These are phyloP conservation scores for Pycnomerus fuliginosus DNA, from an alignment of 2,888 invertebrate genomes.

Conservation along the genomic window DNA sequence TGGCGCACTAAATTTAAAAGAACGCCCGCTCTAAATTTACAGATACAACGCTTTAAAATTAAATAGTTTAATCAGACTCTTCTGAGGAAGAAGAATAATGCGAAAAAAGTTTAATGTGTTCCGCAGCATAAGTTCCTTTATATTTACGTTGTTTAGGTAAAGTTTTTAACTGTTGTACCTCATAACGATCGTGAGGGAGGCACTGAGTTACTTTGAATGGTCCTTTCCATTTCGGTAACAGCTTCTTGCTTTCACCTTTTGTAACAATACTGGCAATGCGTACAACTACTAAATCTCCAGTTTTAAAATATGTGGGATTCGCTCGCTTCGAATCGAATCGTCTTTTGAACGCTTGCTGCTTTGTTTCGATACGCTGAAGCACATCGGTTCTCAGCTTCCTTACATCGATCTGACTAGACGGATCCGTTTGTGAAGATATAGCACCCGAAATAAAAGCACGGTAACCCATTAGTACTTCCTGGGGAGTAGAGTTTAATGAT, in stretches of 20 bases:
- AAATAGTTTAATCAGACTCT: too few species aligned
- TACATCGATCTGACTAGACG: too few species aligned
- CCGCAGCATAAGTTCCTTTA: neutral
- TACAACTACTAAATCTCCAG: slow-evolving; percentile 19
- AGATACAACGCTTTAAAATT: too few species aligned
- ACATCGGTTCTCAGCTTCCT: too few species aligned
- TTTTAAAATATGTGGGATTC: slow-evolving; percentile 1
- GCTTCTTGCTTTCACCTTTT: slow-evolving; percentile 16
- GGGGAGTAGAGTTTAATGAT: too few species aligned
- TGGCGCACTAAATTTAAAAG: too few species aligned
- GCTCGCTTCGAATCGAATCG: slow-evolving; percentile 14
- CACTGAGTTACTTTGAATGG: slow-evolving; percentile 13
- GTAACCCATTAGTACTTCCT: too few species aligned
- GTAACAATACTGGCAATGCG: slow-evolving; percentile 10
- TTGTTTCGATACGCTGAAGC: too few species aligned
- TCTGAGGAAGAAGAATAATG: too few species aligned
- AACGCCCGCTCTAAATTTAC: too few species aligned
- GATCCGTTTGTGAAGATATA: too few species aligned
- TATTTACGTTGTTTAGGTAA: neutral
- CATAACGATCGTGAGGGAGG: slow-evolving; percentile 1
- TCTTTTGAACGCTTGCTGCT: slow-evolving; percentile 12
- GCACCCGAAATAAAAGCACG: too few species aligned
- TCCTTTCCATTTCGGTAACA: slow-evolving; percentile 22
- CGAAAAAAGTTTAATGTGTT: slow-evolving; percentile 2
- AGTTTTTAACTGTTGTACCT: neutral